Conservation (phyloP, 2,113 vertebrate genomes). For the Scopus umbretta region DNA sequence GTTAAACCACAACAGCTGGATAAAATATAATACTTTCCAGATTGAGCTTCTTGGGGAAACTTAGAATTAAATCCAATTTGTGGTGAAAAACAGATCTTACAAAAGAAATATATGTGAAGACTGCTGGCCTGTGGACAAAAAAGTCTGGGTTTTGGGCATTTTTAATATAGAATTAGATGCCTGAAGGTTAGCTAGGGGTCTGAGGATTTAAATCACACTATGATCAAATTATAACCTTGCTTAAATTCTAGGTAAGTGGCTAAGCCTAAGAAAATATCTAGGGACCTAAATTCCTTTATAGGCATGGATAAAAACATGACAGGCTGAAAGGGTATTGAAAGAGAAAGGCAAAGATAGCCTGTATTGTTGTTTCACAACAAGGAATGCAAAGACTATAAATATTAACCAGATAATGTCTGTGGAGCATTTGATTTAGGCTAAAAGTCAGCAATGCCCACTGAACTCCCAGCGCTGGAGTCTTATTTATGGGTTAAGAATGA, state of each 20-base stretch:
- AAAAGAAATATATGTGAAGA: background rate
- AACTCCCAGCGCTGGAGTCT: background rate
- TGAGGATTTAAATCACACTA: background rate
- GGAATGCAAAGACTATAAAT: background rate
- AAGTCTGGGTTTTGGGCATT: background rate
- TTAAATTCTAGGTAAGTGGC: background rate
- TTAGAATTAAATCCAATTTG: background rate
- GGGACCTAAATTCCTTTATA: background rate
- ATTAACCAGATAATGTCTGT: background rate
- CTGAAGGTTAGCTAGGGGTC: background rate
- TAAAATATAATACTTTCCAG: background rate
- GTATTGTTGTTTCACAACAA: background rate
- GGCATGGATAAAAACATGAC: background rate
- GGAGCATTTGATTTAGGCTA: background rate
- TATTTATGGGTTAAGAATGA: background rate
- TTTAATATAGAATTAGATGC: background rate
- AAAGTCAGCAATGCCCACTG: background rate
- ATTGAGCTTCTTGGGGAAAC: background rate
- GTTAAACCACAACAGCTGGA: too few species aligned
- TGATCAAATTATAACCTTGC: background rate
- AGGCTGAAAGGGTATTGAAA: background rate
- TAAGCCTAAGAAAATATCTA: background rate
- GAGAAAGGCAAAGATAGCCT: background rate
- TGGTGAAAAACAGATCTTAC: background rate
- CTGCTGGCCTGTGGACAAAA: background rate